Percentiles rank a stretch among this genome's conserved stretches.
Evolutionary conservation across 37 sponge, comb jelly and placozoan genomes (phyloP).

Genomic region (Dysidea cf. avara): DNA sequence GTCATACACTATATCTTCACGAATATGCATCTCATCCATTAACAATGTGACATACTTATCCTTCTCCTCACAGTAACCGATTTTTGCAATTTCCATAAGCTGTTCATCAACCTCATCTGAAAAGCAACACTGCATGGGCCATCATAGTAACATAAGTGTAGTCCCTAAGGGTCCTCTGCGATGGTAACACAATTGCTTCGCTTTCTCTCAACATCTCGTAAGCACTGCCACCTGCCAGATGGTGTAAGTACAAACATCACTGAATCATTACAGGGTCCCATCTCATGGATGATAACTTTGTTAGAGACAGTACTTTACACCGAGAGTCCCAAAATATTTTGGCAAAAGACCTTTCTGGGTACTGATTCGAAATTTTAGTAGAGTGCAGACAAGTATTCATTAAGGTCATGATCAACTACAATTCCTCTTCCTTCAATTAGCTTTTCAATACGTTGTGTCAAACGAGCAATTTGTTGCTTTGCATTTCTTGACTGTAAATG

Average conservation of each 20-base stretch:
- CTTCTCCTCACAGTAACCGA: not conserved
- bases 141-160: not conserved
- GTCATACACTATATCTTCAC: slow-evolving; percentile 8
- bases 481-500: too few relatives aligned
- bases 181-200: not conserved
- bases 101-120: not conserved
- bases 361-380: too few relatives aligned
- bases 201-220: not conserved
- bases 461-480: too few relatives aligned
- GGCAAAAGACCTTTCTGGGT: too few relatives aligned
- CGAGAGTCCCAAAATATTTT: too few relatives aligned
- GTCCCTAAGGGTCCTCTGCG: not conserved
- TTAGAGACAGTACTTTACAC: too few relatives aligned
- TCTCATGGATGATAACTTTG: too few relatives aligned
- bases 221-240: too few relatives aligned
- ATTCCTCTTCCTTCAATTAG: too few relatives aligned
- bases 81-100: slow-evolving; percentile 1
- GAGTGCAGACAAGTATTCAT: too few relatives aligned
- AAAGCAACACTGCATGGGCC: not conserved
- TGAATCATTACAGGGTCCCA: not conserved
- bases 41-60: not conserved
- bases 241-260: not conserved
- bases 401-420: too few relatives aligned
- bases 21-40: slow-evolving; percentile 5
- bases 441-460: too few relatives aligned